Base-by-base conservation (phyloP, 2,113 vertebrate genomes). In the Xenus cinereus region DNA sequence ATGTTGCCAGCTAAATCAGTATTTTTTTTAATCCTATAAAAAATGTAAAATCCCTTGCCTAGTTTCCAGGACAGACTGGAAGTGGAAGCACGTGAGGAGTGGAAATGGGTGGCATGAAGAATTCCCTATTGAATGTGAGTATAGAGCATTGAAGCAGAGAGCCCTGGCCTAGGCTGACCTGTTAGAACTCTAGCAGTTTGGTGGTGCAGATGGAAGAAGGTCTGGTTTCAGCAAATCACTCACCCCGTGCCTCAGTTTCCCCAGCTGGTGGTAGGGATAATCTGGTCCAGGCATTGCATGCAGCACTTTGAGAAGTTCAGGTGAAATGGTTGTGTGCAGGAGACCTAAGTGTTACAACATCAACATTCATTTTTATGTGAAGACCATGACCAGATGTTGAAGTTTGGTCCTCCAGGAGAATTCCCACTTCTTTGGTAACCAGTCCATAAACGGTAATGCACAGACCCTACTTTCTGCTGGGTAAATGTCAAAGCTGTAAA, bases 401-500 rank as follows among this genome's bases (percentile, higher is more conserved):
- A 51, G 37, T 84, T 71, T 43, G 57, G 19, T 60, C 22, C 45
- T 45, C 32, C 35, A 79, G 62, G 33, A 73, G 48, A 37, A 45
- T 69, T 84, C 57, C 67, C 53, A 14, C 14, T 92, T 63, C 20
- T 76, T 54, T 6, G 4, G 1, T 32, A 9, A 14, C 23, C 24
- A 83, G 1, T 22, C 72, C 63, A 17, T 1, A 16, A 72, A 64
- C 54, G 46, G 14, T n/a, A 68, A 78, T 5, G 22, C 48, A 64
- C 48, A 72, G 74, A 33, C 7, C 27, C 35, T 48, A 14, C 1
- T 59, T 89, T 84, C 69, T 53, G 71, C 53, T 7, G 9, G 41
- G 45, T 62, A 83, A 79, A 95, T 73, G 87, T 85, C 93, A 94
- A 50, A 89, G 69, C 87, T 69, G 50, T 90, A 32, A 50, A 73